phyloP scores from a whole-genome alignment of 2,797 vertebrate species.

The Enteromius thamalakanensis region DNA sequence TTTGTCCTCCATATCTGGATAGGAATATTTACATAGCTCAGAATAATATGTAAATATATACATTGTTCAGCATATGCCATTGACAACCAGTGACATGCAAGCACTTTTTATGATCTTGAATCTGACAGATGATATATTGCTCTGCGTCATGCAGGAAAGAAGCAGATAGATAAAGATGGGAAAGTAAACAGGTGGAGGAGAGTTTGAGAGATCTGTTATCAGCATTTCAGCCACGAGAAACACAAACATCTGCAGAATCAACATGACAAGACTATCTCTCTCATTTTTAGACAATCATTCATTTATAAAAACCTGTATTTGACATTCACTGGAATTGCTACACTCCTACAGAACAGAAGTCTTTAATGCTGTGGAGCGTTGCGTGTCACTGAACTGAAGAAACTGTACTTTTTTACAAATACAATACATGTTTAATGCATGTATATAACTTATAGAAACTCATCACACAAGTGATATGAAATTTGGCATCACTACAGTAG shows the following conservation, averaged over 20 bases:
- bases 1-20: not conserved
- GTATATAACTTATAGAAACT: not conserved
- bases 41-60: not conserved
- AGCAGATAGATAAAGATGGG: not conserved
- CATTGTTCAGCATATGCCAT: not conserved
- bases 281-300: not conserved
- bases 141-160: not conserved
- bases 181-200: not conserved
- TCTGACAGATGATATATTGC: conserved; percentile 5
- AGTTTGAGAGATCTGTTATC: not conserved
- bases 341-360: not conserved
- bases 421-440: not conserved
- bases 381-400: not conserved
- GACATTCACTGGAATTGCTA: not conserved
- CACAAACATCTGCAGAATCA: not conserved
- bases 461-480: no score
- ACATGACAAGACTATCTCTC: not conserved
- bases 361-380: not conserved
- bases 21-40: not conserved
- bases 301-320: not conserved
- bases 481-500: not conserved
- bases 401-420: not conserved
- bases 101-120: not conserved
- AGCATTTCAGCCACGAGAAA: not conserved
- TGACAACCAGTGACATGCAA: not conserved